A percentile compares a stretch with the other conserved stretches of the same genome.
phyloP scores from a whole-genome alignment of 2,113 vertebrate species.

The Callionymus lyra region DNA sequence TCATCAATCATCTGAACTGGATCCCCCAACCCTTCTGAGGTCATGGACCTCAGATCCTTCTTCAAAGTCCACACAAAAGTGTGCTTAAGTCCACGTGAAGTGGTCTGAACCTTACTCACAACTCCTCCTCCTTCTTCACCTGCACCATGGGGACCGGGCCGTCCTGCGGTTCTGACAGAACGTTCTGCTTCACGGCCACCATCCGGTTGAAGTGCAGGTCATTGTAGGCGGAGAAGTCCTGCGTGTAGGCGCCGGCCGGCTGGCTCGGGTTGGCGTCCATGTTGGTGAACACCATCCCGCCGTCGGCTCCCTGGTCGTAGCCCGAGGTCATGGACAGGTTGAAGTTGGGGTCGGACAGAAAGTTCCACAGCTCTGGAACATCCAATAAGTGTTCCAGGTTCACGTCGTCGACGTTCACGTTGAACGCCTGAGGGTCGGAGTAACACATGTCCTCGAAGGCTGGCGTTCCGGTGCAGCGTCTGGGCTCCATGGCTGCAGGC shows the following conservation, averaged over 20 bases:
- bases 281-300: conserved; percentile 8
- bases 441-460: conserved; percentile 19
- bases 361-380: not conserved
- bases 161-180: conserved; percentile 26
- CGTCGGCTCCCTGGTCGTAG: conserved; percentile 18
- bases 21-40: no score
- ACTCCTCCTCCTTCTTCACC: conserved; percentile 61
- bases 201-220: conserved; percentile 61
- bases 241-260: conserved; percentile 11
- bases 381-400: conserved; percentile 36
- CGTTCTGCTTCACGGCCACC: conserved; percentile 43
- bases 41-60: no score
- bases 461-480: no score
- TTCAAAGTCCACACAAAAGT: no score
- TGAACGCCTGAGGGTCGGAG: conserved; percentile 17
- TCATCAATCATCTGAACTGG: no score
- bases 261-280: conserved; percentile 34
- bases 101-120: conserved; percentile 20
- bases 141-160: conserved; percentile 15
- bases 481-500: not conserved
- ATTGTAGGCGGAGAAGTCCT: conserved; percentile 48
- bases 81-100: no score
- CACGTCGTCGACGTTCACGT: conserved; percentile 8
- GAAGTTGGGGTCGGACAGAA: conserved; percentile 8
- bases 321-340: not conserved